Base-by-base conservation (phyloP, 2,888 invertebrate genomes). In the Carabus problematicus region DNA sequence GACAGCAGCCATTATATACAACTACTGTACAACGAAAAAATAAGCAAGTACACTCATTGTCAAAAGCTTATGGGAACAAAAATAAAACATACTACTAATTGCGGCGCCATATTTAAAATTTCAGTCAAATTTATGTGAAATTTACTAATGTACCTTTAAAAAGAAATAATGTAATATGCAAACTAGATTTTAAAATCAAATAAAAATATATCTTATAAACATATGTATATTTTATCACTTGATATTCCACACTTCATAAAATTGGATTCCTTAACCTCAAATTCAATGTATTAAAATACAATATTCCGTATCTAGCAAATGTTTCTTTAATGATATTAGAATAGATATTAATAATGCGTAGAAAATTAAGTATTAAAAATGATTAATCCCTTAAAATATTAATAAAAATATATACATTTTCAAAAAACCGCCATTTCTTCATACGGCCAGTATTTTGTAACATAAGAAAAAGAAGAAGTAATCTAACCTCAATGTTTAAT, bases 1-100 rank as follows among this genome's bases (percentile, higher is more conserved):
- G 69, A 69, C 69, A 69, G 69, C 69, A 69, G 69, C 69, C 69
- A 69, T 69, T 69, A 69, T 69, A 69, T 62, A 62, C 61, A 61
- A 68, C 52, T 52, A n/a, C n/a, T n/a, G n/a, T n/a, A 60, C 14
- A 59, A 61, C 69, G 69, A 69, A 69, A 29, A 69, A 69, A 62
- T 62, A 69, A 69, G 62, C 62, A 62, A 55, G 69, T 69, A 69
- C 69, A 69, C 41, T 69, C 69, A 8, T 47, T 56, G 69, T 62
- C 56, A 69, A 69, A 61, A 69, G 56, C 52, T 67, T 47, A 18
- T 18, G 19, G 18, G 60, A 54, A 52, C 41, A 60, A 60, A 49
- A 60, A 60, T 52, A 67, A 60, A 43, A 60, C 18, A n/a, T 14
- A 40, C 60, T n/a, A 16, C 18, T 42, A 8, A 47, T 29, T 18